phyloP scores from a whole-genome alignment of 2,888 invertebrate species.

The Mesoligia furuncula region DNA sequence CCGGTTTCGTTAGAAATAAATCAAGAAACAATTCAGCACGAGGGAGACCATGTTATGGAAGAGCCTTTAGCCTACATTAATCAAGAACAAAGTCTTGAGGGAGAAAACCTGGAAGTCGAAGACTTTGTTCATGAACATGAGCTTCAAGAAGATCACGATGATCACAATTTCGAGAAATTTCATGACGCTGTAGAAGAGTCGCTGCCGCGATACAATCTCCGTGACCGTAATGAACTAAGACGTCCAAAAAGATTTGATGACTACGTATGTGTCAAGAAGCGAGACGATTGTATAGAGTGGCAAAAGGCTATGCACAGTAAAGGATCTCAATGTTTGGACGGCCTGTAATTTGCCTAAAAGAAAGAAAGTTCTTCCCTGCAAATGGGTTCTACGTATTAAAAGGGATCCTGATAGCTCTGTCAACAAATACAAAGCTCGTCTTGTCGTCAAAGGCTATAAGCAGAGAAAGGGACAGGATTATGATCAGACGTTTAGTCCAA shows the following conservation, averaged over 20 bases:
- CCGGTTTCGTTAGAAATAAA: no score
- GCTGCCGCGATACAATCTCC: not conserved
- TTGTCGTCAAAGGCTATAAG: not conserved
- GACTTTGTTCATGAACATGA: not conserved
- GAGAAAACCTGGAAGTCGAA: slow-evolving; percentile 2
- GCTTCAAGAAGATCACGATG: not conserved
- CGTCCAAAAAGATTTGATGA: not conserved
- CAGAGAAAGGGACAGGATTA: no score
- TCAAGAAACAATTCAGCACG: no score
- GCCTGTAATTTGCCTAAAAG: not conserved
- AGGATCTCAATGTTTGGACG: not conserved
- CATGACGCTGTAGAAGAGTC: slow-evolving; percentile 2
- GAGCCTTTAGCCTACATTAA: not conserved
- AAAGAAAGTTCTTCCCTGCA: not conserved
- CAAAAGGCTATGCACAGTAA: not conserved
- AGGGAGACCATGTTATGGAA: no score
- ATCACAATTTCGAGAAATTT: not conserved
- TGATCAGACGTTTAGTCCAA: no score
- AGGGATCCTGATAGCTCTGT: not conserved
- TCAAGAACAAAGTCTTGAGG: slow-evolving; percentile 1
- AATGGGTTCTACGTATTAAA: not conserved
- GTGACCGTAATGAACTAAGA: not conserved
- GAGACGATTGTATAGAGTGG: not conserved
- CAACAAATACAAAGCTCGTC: slow-evolving; percentile 4
- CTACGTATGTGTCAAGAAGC: not conserved